Percentiles rank a stretch among this genome's conserved stretches.
phyloP scores from a whole-genome alignment of 2,888 invertebrate genomes.

The Nebria brevicollis region DNA sequence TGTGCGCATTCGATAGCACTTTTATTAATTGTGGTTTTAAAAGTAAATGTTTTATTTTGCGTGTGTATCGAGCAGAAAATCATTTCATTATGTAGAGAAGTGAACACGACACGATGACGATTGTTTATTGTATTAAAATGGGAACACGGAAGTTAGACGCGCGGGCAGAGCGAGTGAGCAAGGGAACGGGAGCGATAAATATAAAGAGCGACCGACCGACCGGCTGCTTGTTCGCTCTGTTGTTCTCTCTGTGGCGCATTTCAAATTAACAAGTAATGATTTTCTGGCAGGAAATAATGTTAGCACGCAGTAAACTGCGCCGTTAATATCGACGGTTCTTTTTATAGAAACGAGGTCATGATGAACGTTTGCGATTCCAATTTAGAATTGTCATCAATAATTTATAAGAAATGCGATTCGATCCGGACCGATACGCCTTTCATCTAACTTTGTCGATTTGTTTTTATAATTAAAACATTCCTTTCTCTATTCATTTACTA shows the following conservation, averaged over 20 bases:
- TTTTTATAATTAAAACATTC: not conserved
- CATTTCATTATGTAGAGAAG: slow-evolving; percentile 12
- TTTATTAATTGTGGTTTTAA: not conserved
- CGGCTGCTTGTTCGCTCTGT: slow-evolving; percentile 8
- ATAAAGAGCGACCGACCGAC: slow-evolving; percentile 26
- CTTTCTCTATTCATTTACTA: not conserved
- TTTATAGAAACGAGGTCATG: slow-evolving; percentile 46
- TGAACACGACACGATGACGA: not conserved
- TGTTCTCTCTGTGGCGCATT: slow-evolving; percentile 19
- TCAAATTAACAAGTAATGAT: slow-evolving; percentile 34
- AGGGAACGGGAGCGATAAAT: slow-evolving; percentile 36
- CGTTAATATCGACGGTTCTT: slow-evolving; percentile 47
- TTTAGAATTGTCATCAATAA: slow-evolving; percentile 45
- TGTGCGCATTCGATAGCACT: not conserved
- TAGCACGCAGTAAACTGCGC: slow-evolving; percentile 46
- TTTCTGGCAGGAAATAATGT: slow-evolving; percentile 46
- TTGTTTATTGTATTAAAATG: slow-evolving; percentile 16
- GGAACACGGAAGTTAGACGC: slow-evolving; percentile 9
- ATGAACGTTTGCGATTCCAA: slow-evolving; percentile 39
- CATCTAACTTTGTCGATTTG: not conserved
- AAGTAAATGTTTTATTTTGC: slow-evolving; percentile 13
- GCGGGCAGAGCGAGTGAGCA: not conserved
- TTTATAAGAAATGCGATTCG: slow-evolving; percentile 38
- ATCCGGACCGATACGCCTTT: not conserved
- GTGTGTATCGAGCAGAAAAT: slow-evolving; percentile 13